phyloP scores from a whole-genome alignment of 2,797 vertebrate species.

The Melanotaenia nigrans region DNA sequence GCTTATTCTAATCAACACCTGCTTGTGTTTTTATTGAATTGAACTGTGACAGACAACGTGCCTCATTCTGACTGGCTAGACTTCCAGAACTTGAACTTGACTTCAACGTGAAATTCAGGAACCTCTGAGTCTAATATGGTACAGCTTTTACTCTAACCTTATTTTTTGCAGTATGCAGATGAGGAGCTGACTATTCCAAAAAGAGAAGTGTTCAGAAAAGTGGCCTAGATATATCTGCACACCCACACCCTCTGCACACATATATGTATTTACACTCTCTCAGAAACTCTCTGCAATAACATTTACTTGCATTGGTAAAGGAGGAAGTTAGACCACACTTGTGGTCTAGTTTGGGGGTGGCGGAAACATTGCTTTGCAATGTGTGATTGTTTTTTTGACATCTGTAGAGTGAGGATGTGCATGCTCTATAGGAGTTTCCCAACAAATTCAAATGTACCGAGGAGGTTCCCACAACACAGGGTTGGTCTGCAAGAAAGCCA shows the following conservation, averaged over 20 bases:
- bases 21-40: neutral
- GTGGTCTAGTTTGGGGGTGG: too few species aligned
- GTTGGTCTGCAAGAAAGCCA: too few species aligned
- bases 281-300: neutral
- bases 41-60: neutral
- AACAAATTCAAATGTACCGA: neutral
- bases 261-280: neutral
- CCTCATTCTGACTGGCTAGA: neutral
- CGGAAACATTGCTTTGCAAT: neutral
- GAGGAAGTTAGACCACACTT: neutral
- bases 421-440: neutral
- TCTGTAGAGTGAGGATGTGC: neutral
- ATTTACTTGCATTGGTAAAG: neutral
- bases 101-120: neutral
- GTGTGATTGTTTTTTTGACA: neutral
- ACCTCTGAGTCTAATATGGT: neutral
- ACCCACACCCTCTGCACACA: constrained; percentile 18
- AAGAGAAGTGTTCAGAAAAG: constrained; percentile 1
- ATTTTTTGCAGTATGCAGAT: neutral
- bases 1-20: too few species aligned
- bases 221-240: neutral
- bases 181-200: neutral
- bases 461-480: neutral
- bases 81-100: neutral
- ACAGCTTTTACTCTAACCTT: neutral